Percentiles rank a stretch among this genome's conserved stretches.
phyloP scores from a whole-genome alignment of 2,888 invertebrate species.

The Exocentrus adspersus region DNA sequence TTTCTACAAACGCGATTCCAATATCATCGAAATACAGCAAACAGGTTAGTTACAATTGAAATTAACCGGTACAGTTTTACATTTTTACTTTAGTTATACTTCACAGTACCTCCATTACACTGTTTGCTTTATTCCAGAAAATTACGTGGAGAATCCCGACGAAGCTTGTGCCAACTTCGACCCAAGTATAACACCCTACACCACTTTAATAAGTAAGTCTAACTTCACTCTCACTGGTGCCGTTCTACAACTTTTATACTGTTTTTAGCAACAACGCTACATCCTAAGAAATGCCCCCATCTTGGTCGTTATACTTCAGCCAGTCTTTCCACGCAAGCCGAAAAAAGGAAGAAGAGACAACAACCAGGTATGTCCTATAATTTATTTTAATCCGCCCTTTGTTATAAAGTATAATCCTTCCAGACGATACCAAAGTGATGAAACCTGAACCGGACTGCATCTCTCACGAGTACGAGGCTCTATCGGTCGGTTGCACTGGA shows the following conservation, averaged over 20 bases:
- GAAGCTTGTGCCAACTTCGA: constrained; percentile 73
- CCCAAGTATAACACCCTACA: constrained; percentile 66
- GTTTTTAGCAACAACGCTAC: constrained; percentile 69
- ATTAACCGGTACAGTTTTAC: too few relatives aligned
- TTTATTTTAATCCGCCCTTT: not conserved
- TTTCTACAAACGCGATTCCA: constrained; percentile 75
- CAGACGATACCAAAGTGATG: constrained; percentile 39
- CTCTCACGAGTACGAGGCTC: constrained; percentile 67
- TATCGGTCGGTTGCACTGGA: constrained; percentile 70
- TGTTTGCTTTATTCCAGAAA: constrained; percentile 46
- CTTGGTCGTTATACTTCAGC: constrained; percentile 73
- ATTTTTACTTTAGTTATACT: not conserved
- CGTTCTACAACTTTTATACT: not conserved
- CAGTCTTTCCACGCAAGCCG: constrained; percentile 32
- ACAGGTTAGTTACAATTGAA: constrained; percentile 61
- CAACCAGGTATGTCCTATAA: constrained; percentile 57
- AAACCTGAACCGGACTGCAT: constrained; percentile 63
- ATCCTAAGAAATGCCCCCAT: constrained; percentile 74
- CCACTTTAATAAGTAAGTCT: constrained; percentile 75
- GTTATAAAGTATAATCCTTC: constrained; percentile 21
- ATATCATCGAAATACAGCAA: constrained; percentile 79
- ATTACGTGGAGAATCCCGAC: constrained; percentile 69
- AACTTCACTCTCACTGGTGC: not conserved
- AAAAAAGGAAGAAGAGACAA: constrained; percentile 65
- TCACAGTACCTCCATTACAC: not conserved